phyloP scores from a whole-genome alignment of 2,113 vertebrate species.

The Motacilla alba region DNA sequence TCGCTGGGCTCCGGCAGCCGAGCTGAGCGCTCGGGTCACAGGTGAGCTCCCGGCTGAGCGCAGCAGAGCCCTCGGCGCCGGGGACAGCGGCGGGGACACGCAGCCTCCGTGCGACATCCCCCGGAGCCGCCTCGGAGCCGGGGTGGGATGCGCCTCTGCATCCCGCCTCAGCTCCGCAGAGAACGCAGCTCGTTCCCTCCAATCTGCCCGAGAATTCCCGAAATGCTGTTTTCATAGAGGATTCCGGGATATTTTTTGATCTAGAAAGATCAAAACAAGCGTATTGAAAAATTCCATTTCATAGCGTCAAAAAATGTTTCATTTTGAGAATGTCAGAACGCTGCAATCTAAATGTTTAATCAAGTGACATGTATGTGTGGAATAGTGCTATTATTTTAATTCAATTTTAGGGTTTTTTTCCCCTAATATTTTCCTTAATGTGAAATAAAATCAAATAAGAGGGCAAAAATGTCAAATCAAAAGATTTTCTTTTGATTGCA shows the following conservation, averaged over 20 bases:
- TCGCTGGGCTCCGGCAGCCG: not conserved
- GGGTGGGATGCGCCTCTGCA: not conserved
- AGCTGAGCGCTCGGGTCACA: not conserved
- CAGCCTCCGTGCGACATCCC: not conserved
- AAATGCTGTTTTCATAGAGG: not conserved
- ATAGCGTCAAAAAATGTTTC: constrained; percentile 28
- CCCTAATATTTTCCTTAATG: constrained; percentile 23
- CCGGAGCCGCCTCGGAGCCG: not conserved
- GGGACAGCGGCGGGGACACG: not conserved
- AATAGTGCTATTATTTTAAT: constrained; percentile 20
- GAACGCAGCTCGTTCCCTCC: not conserved
- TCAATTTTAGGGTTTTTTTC: rapidly evolving
- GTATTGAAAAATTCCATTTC: constrained; percentile 39
- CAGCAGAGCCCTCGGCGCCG: rapidly evolving
- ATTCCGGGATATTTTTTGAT: constrained; percentile 30
- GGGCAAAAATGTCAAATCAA: constrained; percentile 28
- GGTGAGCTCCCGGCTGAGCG: not conserved
- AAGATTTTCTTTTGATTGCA: constrained; percentile 41
- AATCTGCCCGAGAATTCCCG: not conserved
- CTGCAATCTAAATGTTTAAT: constrained; percentile 46
- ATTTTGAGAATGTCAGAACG: constrained; percentile 6
- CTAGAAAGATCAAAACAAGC: constrained; percentile 46
- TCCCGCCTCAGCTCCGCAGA: rapidly evolving
- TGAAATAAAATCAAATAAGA: not conserved
- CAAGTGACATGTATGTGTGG: not conserved